Evolutionary conservation across 2,888 invertebrate species (phyloP).

Genomic region (Glomeris marginata): DNA sequence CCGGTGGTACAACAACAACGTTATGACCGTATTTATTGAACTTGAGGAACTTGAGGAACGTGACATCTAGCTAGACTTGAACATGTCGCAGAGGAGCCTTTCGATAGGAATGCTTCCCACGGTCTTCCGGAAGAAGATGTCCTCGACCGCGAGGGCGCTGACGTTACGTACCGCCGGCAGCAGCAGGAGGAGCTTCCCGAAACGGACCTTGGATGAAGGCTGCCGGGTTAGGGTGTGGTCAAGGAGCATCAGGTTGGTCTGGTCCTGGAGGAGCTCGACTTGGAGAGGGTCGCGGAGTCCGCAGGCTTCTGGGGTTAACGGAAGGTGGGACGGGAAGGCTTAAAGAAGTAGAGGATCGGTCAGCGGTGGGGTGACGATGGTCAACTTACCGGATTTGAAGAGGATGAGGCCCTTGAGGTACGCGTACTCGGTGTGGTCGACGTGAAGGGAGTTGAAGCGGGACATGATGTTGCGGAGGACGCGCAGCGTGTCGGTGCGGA

Average conservation of each 20-base stretch:
- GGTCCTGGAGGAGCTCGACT: conserved; percentile 53
- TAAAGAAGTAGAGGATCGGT: not conserved
- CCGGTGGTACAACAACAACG: too few species aligned
- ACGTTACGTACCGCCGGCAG: conserved; percentile 47
- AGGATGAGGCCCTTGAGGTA: conserved; percentile 68
- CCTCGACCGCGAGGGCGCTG: conserved; percentile 41
- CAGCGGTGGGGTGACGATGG: not conserved
- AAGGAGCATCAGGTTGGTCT: conserved; percentile 58
- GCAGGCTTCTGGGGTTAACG: conserved; percentile 39
- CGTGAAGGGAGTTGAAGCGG: conserved; percentile 45
- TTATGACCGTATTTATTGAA: too few species aligned
- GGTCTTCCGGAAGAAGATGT: conserved; percentile 62
- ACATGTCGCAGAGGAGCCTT: conserved; percentile 50
- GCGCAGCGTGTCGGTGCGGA: conserved; percentile 39
- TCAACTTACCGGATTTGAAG: conserved; percentile 55
- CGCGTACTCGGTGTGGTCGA: conserved; percentile 70
- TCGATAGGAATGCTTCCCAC: conserved; percentile 59
- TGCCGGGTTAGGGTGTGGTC: conserved; percentile 41
- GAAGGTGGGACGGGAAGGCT: too few species aligned
- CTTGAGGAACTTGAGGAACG: too few species aligned
- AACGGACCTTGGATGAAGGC: conserved; percentile 34
- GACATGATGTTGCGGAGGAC: conserved; percentile 45
- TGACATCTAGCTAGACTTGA: too few species aligned
- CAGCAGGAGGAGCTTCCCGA: conserved; percentile 56
- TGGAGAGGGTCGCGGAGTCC: conserved; percentile 44